Base-by-base conservation (phyloP, 2,113 vertebrate species). In the Dicrurus megarhynchus region DNA sequence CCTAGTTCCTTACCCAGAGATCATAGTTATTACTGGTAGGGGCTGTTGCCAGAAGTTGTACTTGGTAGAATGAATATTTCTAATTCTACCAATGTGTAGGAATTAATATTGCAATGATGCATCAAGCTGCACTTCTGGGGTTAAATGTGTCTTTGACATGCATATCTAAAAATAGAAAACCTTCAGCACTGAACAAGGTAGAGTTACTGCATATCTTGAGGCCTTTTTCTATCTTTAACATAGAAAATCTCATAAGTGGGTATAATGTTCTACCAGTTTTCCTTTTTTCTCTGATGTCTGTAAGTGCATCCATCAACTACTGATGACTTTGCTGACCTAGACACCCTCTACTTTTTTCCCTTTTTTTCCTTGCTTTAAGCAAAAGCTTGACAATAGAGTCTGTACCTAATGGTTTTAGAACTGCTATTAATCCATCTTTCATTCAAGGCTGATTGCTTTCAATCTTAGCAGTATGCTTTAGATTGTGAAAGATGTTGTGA, bases 291-390 rank as follows among this genome's bases (percentile, higher is more conserved):
- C 33, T 93, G 17, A 82, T 77, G 56, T 87, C 55, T 87, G 2
- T 93, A 75, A 94, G 77, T 89, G 91, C 94, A 92, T 96, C 84
- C 89, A 89, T 96, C 95, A 95, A 44, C 41, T 78, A 27, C 81
- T 78, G 65, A 93, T 97, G 90, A 82, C 93, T 93, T 81, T 60
- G 60, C 76, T 96, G 95, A 96, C 95, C 89, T 91, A 89, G 80
- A 89, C 60, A 78, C 47, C 24, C 52, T 87, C 17, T 82, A 41
- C 52, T 39, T 73, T 87, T 87, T 93, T 37, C 7, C 11, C 28
- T 39, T 86, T 96, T 87, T 50, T 76, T 28, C 7, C 46, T 92
- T 84, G 42, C 63, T 92, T 97, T 92, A 95, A 95, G 94, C 60
- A 89, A 81, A 96, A 87, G 64, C n/a, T 21, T 59, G 56, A 87